These are phyloP conservation scores for Axinella damicornis DNA, from an alignment of 37 sponge, comb jelly and placozoan genomes.

Conservation along the genomic window DNA sequence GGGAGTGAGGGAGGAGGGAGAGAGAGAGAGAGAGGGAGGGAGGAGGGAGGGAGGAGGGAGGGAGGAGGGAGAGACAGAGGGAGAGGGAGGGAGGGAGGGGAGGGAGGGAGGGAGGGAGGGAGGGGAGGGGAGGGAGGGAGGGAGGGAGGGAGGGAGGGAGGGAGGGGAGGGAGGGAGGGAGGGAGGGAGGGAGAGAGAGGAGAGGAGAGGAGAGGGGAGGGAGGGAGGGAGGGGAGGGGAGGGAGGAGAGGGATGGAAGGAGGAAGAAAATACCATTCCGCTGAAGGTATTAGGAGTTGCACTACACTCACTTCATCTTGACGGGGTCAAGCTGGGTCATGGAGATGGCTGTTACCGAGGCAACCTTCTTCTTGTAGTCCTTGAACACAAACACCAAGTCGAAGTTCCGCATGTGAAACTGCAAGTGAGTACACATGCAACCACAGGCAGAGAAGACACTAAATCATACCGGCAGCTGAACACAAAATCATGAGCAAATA, in stretches of 20 bases:
- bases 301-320: conserved; percentile 88
- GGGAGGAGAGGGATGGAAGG: neutral
- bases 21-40: too few relatives aligned
- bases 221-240: conserved; percentile 46
- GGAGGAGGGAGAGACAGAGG: conserved; percentile 1
- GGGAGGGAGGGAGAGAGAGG: too few relatives aligned
- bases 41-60: neutral
- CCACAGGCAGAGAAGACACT: neutral
- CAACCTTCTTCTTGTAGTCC: conserved; percentile 94
- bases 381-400: conserved; percentile 99
- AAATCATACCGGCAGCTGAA: neutral
- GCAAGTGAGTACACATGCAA: neutral
- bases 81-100: conserved; percentile 25
- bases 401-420: conserved; percentile 99
- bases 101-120: too few relatives aligned
- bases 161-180: too few relatives aligned
- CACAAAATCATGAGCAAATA: too few relatives aligned
- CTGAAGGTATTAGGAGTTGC: too few relatives aligned
- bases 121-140: too few relatives aligned
- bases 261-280: neutral
- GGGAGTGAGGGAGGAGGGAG: too few relatives aligned
- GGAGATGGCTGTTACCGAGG: conserved; percentile 90
- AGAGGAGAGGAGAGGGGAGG: conserved; percentile 35
- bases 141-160: too few relatives aligned
- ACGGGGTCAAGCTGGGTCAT: conserved; percentile 94